Base-by-base conservation (phyloP, 2,797 vertebrate genomes). In the Manis javanica region DNA sequence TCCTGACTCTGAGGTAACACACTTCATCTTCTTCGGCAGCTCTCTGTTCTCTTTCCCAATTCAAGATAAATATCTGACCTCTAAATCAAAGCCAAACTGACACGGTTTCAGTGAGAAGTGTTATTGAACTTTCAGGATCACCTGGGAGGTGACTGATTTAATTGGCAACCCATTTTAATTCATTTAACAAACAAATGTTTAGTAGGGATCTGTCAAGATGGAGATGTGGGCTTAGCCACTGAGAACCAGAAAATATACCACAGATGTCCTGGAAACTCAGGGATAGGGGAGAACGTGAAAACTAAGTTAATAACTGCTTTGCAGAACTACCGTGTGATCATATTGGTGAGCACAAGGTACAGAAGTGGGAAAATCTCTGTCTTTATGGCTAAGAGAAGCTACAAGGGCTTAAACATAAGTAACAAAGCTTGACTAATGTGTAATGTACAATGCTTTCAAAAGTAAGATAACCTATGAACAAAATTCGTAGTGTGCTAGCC, bases 381-480 rank as follows among this genome's bases (percentile, higher is more conserved):
- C 46, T 68, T 46, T 19, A 8, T 8, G 12, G 15, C 37, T 42
- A 10, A 34, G 13, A 66, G 55, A 61, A 85, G 18, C 37, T 68
- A 21, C n/a, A 64, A 75, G 46, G 4, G 29, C 23, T 19, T 81
- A 34, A 68, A 64, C 16, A 15, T 37, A 86, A 19, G 31, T 19
- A 83, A 9, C 7, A 71, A 91, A 91, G 18, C 8, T 51, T 37
- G 63, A 23, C 31, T 63, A 51, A 83, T 71, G 37, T 59, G 49
- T 37, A 75, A 26, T 8, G 39, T 49, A 39, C 24, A 68, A 57
- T 21, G 72, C 8, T 78, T 92, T 75, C 42, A 49, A 13, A 83
- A 9, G 4, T 55, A 91, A 93, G 86, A 75, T 51, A 84, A 61
- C 61, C 89, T 87, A 78, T 90, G 64, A 39, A 63, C 29, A 86